Conservation (phyloP, 1,140 invertebrate species). For the Ceratina calcarata region DNA sequence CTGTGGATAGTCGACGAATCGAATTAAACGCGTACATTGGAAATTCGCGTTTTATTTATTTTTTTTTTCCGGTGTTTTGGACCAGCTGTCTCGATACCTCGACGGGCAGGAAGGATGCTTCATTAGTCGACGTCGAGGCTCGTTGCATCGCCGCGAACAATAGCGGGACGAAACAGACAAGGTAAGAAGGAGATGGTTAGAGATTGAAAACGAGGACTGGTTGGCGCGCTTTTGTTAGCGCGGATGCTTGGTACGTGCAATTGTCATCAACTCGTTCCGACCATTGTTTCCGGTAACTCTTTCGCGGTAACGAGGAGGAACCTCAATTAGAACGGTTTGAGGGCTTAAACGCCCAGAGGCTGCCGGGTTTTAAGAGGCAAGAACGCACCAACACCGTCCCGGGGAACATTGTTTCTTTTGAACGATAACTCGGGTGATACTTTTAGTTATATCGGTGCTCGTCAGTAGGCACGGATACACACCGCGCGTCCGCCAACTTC, state of each 20-base stretch:
- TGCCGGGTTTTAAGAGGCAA: constrained; percentile 66
- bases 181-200: constrained; percentile 27
- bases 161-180: constrained; percentile 41
- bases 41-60: not conserved
- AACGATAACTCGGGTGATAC: constrained; percentile 41
- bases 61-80: not conserved
- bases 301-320: constrained; percentile 77
- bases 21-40: not conserved
- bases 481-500: not conserved
- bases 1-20: not conserved
- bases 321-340: constrained; percentile 79
- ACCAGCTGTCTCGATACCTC: constrained; percentile 43
- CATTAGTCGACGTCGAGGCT: constrained; percentile 64
- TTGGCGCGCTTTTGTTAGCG: constrained; percentile 69
- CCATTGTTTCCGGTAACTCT: constrained; percentile 78
- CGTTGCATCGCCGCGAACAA: constrained; percentile 53
- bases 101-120: constrained; percentile 58
- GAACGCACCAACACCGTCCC: constrained; percentile 48
- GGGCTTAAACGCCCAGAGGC: constrained; percentile 79
- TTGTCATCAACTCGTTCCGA: constrained; percentile 72
- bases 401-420: constrained; percentile 41
- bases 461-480: not conserved
- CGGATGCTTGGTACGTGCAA: constrained; percentile 71
- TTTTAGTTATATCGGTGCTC: constrained; percentile 22
- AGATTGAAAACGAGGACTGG: constrained; percentile 51